Conservation (phyloP, 2,113 vertebrate species). For the Camarhynchus parvulus region DNA sequence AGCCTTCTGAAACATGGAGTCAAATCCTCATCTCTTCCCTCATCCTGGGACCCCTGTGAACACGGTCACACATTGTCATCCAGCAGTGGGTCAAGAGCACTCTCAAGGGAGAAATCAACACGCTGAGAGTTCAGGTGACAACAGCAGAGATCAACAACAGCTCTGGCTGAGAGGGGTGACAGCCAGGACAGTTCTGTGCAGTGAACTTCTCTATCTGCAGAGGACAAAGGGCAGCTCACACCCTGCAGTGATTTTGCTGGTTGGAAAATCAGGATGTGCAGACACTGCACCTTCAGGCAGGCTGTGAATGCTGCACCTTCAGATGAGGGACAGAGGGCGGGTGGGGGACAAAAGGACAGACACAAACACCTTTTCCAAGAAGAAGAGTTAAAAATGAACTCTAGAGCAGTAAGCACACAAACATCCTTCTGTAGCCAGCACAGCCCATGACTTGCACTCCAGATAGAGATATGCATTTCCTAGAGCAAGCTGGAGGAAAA, state of each 20-base stretch:
- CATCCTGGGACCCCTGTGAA: no score
- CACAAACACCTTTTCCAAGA: neutral
- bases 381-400: neutral
- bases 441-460: neutral
- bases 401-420: neutral
- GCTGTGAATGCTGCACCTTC: neutral
- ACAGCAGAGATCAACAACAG: neutral
- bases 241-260: rapidly evolving
- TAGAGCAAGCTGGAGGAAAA: neutral
- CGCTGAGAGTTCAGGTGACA: neutral
- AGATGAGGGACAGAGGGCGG: neutral
- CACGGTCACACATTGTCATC: neutral
- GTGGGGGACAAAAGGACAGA: neutral
- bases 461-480: rapidly evolving
- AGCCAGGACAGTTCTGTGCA: neutral
- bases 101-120: neutral
- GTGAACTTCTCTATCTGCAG: neutral
- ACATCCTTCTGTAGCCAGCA: neutral
- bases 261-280: neutral
- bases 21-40: no score
- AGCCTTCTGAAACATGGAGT: no score
- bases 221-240: neutral
- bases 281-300: rapidly evolving
- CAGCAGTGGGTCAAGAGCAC: neutral
- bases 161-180: neutral